Conservation (phyloP, 2,113 vertebrate species). For the Syrmaticus mikado region DNA sequence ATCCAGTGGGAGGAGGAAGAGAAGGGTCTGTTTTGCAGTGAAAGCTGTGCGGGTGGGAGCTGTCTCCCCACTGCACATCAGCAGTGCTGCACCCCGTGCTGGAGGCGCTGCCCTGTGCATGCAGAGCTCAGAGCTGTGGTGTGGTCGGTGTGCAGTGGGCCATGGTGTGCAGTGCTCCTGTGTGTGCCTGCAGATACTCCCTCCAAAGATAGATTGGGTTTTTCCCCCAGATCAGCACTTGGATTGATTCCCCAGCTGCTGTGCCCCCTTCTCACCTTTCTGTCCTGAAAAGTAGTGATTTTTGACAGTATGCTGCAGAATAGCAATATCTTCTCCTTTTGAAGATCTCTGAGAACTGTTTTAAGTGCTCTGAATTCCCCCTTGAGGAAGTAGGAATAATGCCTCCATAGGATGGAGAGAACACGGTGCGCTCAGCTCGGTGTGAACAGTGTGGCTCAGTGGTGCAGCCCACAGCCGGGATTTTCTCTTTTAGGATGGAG, state of each 20-base stretch:
- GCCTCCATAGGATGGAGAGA: not conserved
- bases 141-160: not conserved
- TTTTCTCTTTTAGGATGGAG: conserved; percentile 65
- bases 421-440: conserved; percentile 3
- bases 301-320: conserved; percentile 11
- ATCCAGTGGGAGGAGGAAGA: not conserved
- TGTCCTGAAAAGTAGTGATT: conserved; percentile 27
- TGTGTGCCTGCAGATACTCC: not conserved
- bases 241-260: not conserved
- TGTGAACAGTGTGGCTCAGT: not conserved
- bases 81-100: conserved; percentile 26
- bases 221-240: not conserved
- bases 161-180: not conserved
- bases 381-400: conserved; percentile 25
- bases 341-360: not conserved
- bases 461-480: not conserved
- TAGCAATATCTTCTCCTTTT: not conserved
- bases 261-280: not conserved
- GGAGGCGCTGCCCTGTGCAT: conserved; percentile 20
- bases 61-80: not conserved
- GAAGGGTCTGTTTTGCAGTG: not conserved
- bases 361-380: conserved; percentile 40
- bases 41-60: not conserved
- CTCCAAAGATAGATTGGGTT: not conserved
- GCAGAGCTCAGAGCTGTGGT: not conserved